phyloP scores from a whole-genome alignment of 2,888 invertebrate genomes.

The Lasioglossum pauxillum region DNA sequence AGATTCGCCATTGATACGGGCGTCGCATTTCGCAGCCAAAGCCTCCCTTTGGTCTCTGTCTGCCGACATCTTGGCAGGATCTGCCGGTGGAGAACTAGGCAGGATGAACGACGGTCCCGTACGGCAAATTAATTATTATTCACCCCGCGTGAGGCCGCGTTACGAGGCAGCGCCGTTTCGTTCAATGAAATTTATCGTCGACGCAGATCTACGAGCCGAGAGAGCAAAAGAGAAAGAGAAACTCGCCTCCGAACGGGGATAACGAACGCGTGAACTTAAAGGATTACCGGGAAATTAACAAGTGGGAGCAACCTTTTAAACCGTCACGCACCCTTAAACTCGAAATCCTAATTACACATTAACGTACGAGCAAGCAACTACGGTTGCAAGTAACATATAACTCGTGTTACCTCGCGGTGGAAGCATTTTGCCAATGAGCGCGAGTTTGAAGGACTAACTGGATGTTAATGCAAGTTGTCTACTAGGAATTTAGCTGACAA shows the following conservation, averaged over 20 bases:
- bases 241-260: background rate
- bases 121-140: slow-evolving; percentile 63
- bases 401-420: background rate
- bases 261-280: background rate
- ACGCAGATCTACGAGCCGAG: slow-evolving; percentile 52
- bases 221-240: slow-evolving; percentile 18
- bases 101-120: slow-evolving; percentile 44
- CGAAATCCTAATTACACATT: background rate
- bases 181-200: slow-evolving; percentile 68
- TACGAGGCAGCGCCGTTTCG: slow-evolving; percentile 60
- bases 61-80: slow-evolving; percentile 15
- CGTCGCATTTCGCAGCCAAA: slow-evolving; percentile 1
- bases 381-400: background rate
- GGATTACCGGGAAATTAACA: slow-evolving; percentile 10
- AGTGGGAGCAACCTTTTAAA: background rate
- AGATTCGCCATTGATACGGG: slow-evolving; percentile 18
- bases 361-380: background rate
- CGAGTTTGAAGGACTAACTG: background rate
- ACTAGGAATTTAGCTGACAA: too few relatives aligned
- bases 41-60: background rate
- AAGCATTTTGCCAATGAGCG: background rate
- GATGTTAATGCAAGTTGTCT: background rate
- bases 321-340: slow-evolving; percentile 3
- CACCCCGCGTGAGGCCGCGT: slow-evolving; percentile 54
- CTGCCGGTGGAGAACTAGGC: slow-evolving; percentile 39